A percentile compares a stretch with the other conserved stretches of the same genome.
These are phyloP conservation scores for Seriola rivoliana DNA, from an alignment of 2,113 vertebrate species.

Conservation along the genomic window DNA sequence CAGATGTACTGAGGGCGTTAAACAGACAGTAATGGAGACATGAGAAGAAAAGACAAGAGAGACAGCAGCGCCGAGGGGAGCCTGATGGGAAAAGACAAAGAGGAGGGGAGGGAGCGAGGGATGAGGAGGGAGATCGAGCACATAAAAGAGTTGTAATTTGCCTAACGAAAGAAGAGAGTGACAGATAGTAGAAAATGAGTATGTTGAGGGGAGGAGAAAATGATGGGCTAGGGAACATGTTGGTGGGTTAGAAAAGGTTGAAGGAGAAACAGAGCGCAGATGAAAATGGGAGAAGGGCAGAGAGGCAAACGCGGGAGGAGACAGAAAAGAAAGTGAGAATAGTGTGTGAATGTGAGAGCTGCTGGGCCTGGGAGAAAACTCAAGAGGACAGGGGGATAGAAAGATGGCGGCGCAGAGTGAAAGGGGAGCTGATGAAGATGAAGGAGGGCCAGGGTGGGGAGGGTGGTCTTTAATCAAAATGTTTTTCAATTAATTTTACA, in stretches of 20 bases:
- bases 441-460: constrained; percentile 62
- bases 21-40: constrained; percentile 71
- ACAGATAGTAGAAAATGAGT: constrained; percentile 65
- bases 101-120: constrained; percentile 46
- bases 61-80: constrained; percentile 68
- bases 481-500: constrained; percentile 86
- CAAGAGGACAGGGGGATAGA: constrained; percentile 29
- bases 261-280: constrained; percentile 50
- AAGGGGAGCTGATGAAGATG: constrained; percentile 74
- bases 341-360: constrained; percentile 9
- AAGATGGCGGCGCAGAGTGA: constrained; percentile 12
- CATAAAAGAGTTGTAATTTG: constrained; percentile 79
- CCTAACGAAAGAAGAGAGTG: constrained; percentile 67
- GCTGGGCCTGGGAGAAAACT: constrained; percentile 13
- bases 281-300: constrained; percentile 47
- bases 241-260: constrained; percentile 33
- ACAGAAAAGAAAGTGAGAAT: constrained; percentile 29
- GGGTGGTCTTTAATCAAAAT: constrained; percentile 85
- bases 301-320: constrained; percentile 41
- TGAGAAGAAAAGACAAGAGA: constrained; percentile 65
- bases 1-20: constrained; percentile 41
- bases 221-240: constrained; percentile 32
- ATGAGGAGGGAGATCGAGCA: constrained; percentile 47
- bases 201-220: constrained; percentile 59
- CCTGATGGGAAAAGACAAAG: constrained; percentile 76